Percentiles rank a stretch among this genome's conserved stretches.
phyloP scores from a whole-genome alignment of 2,888 invertebrate species.

The Epinotia bilunana region DNA sequence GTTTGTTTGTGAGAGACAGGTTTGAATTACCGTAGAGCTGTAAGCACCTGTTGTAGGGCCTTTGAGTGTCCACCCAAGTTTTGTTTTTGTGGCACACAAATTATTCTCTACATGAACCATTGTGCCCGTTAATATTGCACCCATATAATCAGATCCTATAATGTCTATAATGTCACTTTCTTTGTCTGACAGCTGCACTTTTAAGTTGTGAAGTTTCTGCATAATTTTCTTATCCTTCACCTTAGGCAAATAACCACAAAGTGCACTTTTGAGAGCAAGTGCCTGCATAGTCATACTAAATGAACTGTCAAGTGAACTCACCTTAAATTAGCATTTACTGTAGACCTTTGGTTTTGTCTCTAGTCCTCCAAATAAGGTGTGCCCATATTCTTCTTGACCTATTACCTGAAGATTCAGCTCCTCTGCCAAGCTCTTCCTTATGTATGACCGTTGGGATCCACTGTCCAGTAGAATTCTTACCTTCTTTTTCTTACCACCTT shows the following conservation, averaged over 20 bases:
- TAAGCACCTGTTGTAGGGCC: background rate
- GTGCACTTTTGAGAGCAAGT: no score
- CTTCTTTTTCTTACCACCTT: no score
- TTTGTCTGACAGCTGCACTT: background rate
- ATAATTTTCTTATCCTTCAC: background rate
- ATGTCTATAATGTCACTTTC: background rate
- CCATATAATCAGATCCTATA: slow-evolving; percentile 27
- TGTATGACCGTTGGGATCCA: no score
- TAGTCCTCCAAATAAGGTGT: no score
- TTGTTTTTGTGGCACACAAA: slow-evolving; percentile 23
- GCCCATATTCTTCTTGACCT: no score
- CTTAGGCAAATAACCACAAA: background rate
- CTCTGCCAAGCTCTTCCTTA: no score
- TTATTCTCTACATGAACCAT: slow-evolving; percentile 3
- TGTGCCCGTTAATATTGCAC: slow-evolving; percentile 9
- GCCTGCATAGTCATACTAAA: no score
- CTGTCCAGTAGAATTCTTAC: no score
- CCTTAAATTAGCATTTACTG: no score
- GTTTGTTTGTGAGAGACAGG: slow-evolving; percentile 7
- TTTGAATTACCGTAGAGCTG: background rate
- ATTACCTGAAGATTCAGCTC: no score
- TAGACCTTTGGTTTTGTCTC: no score
- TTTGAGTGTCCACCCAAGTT: slow-evolving; percentile 20
- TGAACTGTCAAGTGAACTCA: no score
- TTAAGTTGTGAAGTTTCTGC: background rate